phyloP scores from a whole-genome alignment of 2,113 vertebrate genomes.

The Trematomus loennbergii region DNA sequence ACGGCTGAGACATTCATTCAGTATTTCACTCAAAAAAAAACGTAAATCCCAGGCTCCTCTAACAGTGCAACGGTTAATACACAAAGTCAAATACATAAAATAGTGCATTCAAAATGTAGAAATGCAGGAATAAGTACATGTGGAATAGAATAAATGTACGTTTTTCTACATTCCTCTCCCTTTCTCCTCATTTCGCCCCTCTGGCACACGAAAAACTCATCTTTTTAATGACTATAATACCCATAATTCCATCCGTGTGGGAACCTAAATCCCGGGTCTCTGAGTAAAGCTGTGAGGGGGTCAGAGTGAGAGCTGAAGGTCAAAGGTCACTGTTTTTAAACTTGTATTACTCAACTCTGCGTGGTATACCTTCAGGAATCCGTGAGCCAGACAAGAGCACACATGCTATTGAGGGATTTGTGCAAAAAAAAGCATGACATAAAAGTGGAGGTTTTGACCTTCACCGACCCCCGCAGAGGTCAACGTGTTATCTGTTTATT shows the following conservation, averaged over 20 bases:
- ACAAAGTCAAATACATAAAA: too few relatives aligned
- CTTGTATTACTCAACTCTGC: too few relatives aligned
- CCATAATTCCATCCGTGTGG: conserved; percentile 49
- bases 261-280: conserved; percentile 32
- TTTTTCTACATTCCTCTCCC: too few relatives aligned
- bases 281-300: conserved; percentile 15
- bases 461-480: conserved; percentile 12
- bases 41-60: too few relatives aligned
- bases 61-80: too few relatives aligned
- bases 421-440: neutral
- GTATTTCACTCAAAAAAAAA: too few relatives aligned
- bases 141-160: too few relatives aligned
- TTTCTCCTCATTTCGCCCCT: too few relatives aligned
- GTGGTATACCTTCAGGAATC: conserved; percentile 33
- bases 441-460: conserved; percentile 26
- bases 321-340: too few relatives aligned
- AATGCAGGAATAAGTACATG: neutral
- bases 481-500: conserved; percentile 36
- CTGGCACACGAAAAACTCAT: neutral
- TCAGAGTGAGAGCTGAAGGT: conserved; percentile 19
- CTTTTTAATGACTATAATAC: conserved; percentile 27
- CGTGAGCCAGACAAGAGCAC: conserved; percentile 5
- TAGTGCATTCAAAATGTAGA: too few relatives aligned
- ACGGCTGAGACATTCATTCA: too few relatives aligned
- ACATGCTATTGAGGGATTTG: neutral